Base-by-base conservation (phyloP, 2,888 invertebrate species). In the Helleia helle region DNA sequence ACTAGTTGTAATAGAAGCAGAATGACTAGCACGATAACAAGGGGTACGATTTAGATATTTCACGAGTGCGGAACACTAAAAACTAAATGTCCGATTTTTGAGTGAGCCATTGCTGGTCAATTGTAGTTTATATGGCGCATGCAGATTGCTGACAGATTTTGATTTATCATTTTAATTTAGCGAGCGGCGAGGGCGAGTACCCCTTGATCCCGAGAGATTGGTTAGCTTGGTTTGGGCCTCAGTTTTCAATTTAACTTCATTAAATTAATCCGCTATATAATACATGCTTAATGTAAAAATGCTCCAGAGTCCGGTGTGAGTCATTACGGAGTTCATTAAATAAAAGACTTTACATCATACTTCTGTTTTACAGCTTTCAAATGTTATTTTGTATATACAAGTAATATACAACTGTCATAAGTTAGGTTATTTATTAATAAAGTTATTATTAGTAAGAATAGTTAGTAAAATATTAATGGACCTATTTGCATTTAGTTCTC, bases 81-180 rank as follows among this genome's bases (percentile, higher is more conserved):
- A 34, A 22, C 22, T 22, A 22, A 18, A 34, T 34, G 34, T 18
- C 34, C 17, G 22, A 34, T 34, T 18, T 34, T 34, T 34, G 34
- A 34, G 34, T 34, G 12, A 18, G 34, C 9, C 18, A 34, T 34
- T 17, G 22, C 22, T 8, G 34, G 34, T 34, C 34, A 34, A 34
- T 34, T 22, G 34, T 34, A 34, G 34, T 34, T 34, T 34, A 34
- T 34, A 34, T 12, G 34, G 34, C n/a, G 22, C 34, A 12, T 11
- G 34, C 34, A 34, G 22, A 34, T 34, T 25, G 39, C 64, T 71
- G 75, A 71, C 67, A 67, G 70, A 70, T 76, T 77, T 74, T 80
- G 80, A 80, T 81, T 79, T 81, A 81, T 80, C 72, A 76, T 80
- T 80, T 77, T 79, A 79, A 81, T 80, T 81, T 79, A 67, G 72